A percentile compares a stretch with the other conserved stretches of the same genome.
Evolutionary conservation across 2,797 vertebrate genomes (phyloP).

Genomic region (Masticophis lateralis): DNA sequence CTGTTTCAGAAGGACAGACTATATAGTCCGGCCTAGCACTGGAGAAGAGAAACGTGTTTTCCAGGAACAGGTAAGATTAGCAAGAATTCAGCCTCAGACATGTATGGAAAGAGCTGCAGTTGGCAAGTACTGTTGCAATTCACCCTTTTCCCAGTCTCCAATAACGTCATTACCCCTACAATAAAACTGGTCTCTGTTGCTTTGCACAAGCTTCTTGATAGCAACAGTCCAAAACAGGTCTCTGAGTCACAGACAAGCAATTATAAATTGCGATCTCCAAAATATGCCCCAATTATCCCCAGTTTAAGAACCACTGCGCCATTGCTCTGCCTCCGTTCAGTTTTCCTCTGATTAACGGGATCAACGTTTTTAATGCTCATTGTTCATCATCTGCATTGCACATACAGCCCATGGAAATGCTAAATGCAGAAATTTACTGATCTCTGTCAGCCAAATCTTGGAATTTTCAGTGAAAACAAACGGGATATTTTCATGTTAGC

Average conservation of each 20-base stretch:
- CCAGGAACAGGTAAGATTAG: slow-evolving; percentile 89
- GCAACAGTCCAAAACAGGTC: not conserved
- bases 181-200: not conserved
- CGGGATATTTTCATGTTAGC: not conserved
- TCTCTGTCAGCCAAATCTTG: not conserved
- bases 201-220: not conserved
- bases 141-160: not conserved
- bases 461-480: not conserved
- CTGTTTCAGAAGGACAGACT: slow-evolving; percentile 90
- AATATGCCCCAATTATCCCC: not conserved
- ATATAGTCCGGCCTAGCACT: slow-evolving; percentile 94
- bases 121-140: not conserved
- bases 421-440: not conserved
- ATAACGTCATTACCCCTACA: not conserved
- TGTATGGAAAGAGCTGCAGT: not conserved
- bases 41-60: slow-evolving; percentile 95
- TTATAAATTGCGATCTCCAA: not conserved
- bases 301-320: not conserved
- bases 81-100: not conserved
- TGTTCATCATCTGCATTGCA: not conserved
- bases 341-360: not conserved
- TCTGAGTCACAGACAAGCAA: not conserved
- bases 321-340: not conserved
- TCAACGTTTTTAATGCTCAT: not conserved
- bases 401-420: not conserved